Percentiles rank a stretch among this genome's conserved stretches.
These are phyloP conservation scores for Heteromurus nitidus DNA, from an alignment of 2,888 invertebrate species.

Conservation along the genomic window DNA sequence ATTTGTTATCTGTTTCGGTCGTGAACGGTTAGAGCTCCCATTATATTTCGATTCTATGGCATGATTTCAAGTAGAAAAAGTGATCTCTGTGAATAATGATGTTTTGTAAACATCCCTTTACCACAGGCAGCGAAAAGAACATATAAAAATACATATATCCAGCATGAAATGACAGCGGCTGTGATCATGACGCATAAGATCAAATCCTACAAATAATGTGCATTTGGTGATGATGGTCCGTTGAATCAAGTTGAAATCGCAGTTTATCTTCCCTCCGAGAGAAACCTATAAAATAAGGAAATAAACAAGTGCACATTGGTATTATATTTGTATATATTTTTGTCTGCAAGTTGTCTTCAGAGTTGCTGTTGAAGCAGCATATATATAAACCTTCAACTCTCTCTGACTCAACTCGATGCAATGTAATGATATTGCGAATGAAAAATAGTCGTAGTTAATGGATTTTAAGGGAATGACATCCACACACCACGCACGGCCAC, in stretches of 20 bases:
- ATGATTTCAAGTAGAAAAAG: too few species aligned
- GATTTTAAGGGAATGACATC: slow-evolving; percentile 58
- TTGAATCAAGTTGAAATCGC: slow-evolving; percentile 53
- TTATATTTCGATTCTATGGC: too few species aligned
- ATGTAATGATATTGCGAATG: slow-evolving; percentile 55
- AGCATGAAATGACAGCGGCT: neutral
- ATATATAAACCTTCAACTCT: neutral
- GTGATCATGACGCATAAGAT: slow-evolving; percentile 34
- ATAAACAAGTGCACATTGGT: too few species aligned
- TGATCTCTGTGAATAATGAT: too few species aligned
- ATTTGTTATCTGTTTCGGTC: too few species aligned
- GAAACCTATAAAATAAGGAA: slow-evolving; percentile 36
- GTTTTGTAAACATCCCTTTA: neutral
- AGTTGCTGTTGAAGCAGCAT: neutral
- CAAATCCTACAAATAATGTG: slow-evolving; percentile 26
- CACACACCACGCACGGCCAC: slow-evolving; percentile 41
- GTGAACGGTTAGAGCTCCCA: too few species aligned
- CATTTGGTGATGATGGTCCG: slow-evolving; percentile 44
- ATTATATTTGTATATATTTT: too few species aligned
- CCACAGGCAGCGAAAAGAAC: neutral
- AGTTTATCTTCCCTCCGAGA: slow-evolving; percentile 53
- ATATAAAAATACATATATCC: too few species aligned
- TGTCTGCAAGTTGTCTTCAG: neutral
- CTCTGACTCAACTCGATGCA: slow-evolving; percentile 29
- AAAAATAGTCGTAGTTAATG: slow-evolving; percentile 57